Percentiles rank a stretch among this genome's conserved stretches.
phyloP scores from a whole-genome alignment of 2,888 invertebrate species.

The Alloscopus bannaensis region DNA sequence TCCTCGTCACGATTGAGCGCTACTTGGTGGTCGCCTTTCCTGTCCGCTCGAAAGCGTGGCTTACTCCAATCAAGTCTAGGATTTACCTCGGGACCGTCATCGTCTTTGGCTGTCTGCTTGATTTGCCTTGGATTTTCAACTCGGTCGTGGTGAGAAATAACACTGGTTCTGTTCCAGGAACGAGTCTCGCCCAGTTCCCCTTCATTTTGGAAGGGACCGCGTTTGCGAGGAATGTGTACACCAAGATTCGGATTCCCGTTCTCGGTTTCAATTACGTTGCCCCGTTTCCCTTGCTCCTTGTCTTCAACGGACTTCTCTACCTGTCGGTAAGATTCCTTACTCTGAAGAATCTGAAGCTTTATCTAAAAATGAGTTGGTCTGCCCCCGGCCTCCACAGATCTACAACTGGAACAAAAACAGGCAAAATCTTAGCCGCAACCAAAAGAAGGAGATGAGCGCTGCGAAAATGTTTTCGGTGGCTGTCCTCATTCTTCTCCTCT shows the following conservation, averaged over 20 bases:
- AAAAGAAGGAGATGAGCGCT: constrained; percentile 30
- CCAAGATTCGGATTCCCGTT: not conserved
- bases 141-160: constrained; percentile 16
- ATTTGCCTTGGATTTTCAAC: constrained; percentile 45
- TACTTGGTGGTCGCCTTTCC: constrained; percentile 45
- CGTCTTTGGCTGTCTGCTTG: constrained; percentile 4
- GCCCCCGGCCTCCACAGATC: constrained; percentile 10
- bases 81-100: constrained; percentile 10
- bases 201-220: constrained; percentile 27
- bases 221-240: constrained; percentile 34
- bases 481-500: constrained; percentile 27
- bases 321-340: constrained; percentile 1
- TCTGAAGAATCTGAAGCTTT: not conserved
- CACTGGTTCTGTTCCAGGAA: constrained; percentile 10
- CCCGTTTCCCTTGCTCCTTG: not conserved
- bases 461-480: constrained; percentile 46
- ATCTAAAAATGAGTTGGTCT: not conserved
- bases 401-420: constrained; percentile 35
- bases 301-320: constrained; percentile 14
- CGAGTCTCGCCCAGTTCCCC: constrained; percentile 23
- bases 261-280: constrained; percentile 6
- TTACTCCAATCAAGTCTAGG: constrained; percentile 15
- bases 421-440: constrained; percentile 1
- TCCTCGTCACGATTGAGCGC: constrained; percentile 35
- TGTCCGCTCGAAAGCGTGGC: constrained; percentile 32